phyloP scores from a whole-genome alignment of 2,113 vertebrate genomes.

The Steatornis caripensis region DNA sequence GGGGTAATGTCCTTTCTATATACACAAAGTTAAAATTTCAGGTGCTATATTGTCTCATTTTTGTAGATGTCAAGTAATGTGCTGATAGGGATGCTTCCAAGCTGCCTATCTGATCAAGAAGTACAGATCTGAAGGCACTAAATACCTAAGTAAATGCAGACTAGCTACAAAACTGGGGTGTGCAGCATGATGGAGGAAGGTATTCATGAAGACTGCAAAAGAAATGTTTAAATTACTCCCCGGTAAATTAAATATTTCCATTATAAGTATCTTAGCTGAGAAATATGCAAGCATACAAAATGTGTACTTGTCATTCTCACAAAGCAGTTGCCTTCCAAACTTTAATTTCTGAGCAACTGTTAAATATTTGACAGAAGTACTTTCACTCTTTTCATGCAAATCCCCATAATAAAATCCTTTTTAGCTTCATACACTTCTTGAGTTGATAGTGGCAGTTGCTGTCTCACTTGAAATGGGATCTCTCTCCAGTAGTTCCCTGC shows the following conservation, averaged over 20 bases:
- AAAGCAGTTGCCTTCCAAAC: background rate
- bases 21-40: background rate
- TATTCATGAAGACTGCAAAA: background rate
- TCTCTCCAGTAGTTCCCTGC: background rate
- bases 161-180: background rate
- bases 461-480: background rate
- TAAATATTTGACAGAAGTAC: background rate
- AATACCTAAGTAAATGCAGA: background rate
- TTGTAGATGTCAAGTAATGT: background rate
- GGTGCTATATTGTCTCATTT: accelerated
- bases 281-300: background rate
- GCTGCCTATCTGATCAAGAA: background rate
- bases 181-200: background rate
- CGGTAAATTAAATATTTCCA: background rate
- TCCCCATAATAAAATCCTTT: background rate
- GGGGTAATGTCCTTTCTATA: background rate
- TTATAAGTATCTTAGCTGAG: background rate
- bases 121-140: background rate
- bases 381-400: background rate
- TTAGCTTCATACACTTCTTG: background rate
- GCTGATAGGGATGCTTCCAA: background rate
- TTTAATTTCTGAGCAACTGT: background rate
- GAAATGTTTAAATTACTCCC: background rate
- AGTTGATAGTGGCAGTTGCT: accelerated
- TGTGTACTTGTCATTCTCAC: background rate